Evolutionary conservation across 2,888 invertebrate genomes (phyloP), one percentile per base, ranked within the genome.

Genomic region (Clostera curtula): DNA sequence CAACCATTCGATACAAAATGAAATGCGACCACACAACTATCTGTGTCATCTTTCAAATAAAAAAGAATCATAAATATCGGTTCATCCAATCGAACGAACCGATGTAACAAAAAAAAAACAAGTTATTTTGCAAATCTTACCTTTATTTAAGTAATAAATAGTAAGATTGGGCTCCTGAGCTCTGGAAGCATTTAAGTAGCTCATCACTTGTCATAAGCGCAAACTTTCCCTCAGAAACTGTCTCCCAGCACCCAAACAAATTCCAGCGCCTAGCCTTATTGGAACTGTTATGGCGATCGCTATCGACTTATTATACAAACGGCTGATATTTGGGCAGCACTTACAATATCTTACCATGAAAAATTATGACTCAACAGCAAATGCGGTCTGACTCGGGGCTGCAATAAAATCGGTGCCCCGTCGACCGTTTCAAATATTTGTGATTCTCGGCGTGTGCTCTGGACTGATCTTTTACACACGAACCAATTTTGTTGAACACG

Each of bases 221-320:
- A n/a, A n/a, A n/a, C n/a, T n/a, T n/a, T n/a, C n/a, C n/a, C n/a
- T n/a, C n/a, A n/a, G n/a, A 41, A 53, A 58, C 49, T 61, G 56
- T 56, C 45, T 41, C 34, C 35, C 37, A 27, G 44, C 50, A 49
- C 47, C 56, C 54, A 53, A 61, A 60, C 64, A 61, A 71, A 69
- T 63, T 65, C 56, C 43, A 32, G 34, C 39, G 49, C 48, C 49
- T 55, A 52, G 54, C 54, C 59, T 58, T 65, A 66, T 60, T 52
- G 57, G 59, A 57, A 45, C 54, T 54, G 51, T 45, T 69, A 66
- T 58, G 67, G 56, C 67, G 66, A 70, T 66, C 55, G 53, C 67
- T 64, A 76, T 77, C 68, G 75, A 59, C 69, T 70, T 75, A 79
- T 77, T 76, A 77, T 76, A 76, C 75, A 73, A 77, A 76, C 63